Evolutionary conservation across 2,888 invertebrate species (phyloP).

Genomic region (Arge pagana): DNA sequence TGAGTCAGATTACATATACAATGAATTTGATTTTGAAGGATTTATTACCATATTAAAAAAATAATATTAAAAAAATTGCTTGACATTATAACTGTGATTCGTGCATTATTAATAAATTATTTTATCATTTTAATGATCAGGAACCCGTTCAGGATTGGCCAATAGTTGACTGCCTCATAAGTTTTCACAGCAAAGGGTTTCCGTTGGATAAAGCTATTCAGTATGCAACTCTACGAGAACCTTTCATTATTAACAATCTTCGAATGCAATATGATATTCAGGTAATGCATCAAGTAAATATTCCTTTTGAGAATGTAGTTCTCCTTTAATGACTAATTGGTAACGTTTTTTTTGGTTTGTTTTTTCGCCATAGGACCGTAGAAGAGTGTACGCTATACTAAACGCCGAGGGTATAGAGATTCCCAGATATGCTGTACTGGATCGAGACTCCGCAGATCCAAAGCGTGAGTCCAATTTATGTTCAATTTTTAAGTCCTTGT

Average conservation of each 20-base stretch:
- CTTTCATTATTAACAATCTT: slow-evolving; percentile 97
- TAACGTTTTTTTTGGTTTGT: slow-evolving; percentile 15
- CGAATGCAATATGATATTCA: slow-evolving; percentile 98
- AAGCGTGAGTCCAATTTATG: slow-evolving; percentile 74
- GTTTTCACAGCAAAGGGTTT: slow-evolving; percentile 98
- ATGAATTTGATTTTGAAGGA: too few relatives aligned
- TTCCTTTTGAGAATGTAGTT: background rate
- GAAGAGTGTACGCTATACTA: slow-evolving; percentile 93
- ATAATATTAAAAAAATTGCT: too few relatives aligned
- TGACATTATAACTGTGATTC: too few relatives aligned
- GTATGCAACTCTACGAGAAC: slow-evolving; percentile 90
- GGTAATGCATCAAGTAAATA: too few relatives aligned
- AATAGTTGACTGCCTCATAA: slow-evolving; percentile 94
- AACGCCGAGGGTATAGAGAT: slow-evolving; percentile 95
- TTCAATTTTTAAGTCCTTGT: too few relatives aligned
- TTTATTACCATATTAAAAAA: too few relatives aligned
- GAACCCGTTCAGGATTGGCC: slow-evolving; percentile 98
- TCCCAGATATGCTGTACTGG: slow-evolving; percentile 95
- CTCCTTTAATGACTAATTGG: slow-evolving; percentile 3
- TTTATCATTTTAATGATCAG: slow-evolving; percentile 62
- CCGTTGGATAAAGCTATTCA: slow-evolving; percentile 97
- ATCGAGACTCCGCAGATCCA: slow-evolving; percentile 90
- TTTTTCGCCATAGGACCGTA: slow-evolving; percentile 69
- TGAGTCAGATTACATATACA: too few relatives aligned
- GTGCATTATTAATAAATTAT: background rate